Base-by-base conservation (phyloP, 2,113 vertebrate species). In the Campylomormyrus tamandua region DNA sequence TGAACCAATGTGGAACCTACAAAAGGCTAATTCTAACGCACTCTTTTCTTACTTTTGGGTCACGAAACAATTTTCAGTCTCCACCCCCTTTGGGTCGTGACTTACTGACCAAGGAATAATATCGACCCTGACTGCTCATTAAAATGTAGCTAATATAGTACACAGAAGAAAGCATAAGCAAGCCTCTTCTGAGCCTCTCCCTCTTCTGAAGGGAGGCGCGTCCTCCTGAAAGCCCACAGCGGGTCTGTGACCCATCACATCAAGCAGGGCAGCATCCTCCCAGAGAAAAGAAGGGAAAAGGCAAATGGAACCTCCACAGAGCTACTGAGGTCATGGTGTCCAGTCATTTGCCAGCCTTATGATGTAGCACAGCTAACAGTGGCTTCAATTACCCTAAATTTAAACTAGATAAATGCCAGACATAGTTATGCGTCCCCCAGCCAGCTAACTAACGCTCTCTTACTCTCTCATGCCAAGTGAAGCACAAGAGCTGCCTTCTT, bases 321-420 rank as follows among this genome's bases (percentile, higher is more conserved):
- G 35, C 35, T 62, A 19, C 52, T n/a, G 31, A 66, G 52, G 3
- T 31, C 24, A 3, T 17, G 49, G 5, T 46, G 17, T 35, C 35
- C 87, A 19, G 35, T 56, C 53, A 42, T 35, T 13, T 39, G 49
- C 92, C 90, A 86, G 92, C 91, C 89, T 90, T 92, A 93, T 93
- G 94, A 95, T 94, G 93, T 94, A 95, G 91, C 90, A 88, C 93
- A 92, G 93, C 93, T 93, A 94, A 93, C 90, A 86, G 92, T 93
- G 94, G 96, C 93, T 96, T 96, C 93, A 94, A 96, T 96, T 96
- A 96, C 95, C 95, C 96, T 96, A 96, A 96, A 96, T 96, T 96
- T 96, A 96, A 97, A 96, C 95, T 95, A 96, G 95, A 96, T 95
- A 96, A 95, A 96, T 97, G 95, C 95, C 95, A 94, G 93, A 93